A percentile compares a stretch with the other conserved stretches of the same genome.
Conservation (phyloP, 2,113 vertebrate species). For the Tricholaema leucomelas region DNA sequence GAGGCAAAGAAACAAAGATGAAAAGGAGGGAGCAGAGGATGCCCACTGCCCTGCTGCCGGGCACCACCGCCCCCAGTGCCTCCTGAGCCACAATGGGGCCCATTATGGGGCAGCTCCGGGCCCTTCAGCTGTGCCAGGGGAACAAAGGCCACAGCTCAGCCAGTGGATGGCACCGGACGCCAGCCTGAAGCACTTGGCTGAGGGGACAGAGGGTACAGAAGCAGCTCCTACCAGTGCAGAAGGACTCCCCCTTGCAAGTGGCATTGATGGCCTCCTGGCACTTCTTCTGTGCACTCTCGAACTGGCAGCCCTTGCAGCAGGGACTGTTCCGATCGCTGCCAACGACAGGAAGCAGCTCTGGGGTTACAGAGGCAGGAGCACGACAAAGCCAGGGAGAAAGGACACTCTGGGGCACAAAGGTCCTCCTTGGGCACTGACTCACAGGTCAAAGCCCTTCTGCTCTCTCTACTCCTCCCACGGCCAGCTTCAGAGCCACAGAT, state of each 20-base stretch:
- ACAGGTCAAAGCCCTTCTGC: neutral
- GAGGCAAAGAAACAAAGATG: neutral
- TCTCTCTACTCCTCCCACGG: neutral
- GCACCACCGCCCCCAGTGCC: neutral
- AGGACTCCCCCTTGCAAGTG: slow-evolving; percentile 92
- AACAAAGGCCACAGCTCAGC: neutral
- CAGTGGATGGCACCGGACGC: neutral
- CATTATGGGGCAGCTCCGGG: neutral
- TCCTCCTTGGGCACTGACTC: neutral
- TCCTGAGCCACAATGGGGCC: neutral
- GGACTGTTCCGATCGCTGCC: slow-evolving; percentile 93
- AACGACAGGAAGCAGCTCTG: neutral
- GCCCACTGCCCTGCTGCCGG: neutral
- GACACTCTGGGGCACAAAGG: neutral
- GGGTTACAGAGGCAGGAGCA: neutral
- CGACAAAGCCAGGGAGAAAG: neutral
- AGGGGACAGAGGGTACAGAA: neutral
- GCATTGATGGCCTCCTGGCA: slow-evolving; percentile 96
- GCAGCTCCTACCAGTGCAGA: slow-evolving; percentile 85
- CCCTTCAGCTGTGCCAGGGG: neutral
- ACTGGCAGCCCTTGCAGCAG: slow-evolving; percentile 90
- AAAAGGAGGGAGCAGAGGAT: neutral
- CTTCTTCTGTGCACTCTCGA: slow-evolving; percentile 82
- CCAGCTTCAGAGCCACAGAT: neutral
- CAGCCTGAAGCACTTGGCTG: neutral